A percentile compares a stretch with the other conserved stretches of the same genome.
Evolutionary conservation across 2,888 invertebrate genomes (phyloP).

Genomic region (Rhagonycha fulva): DNA sequence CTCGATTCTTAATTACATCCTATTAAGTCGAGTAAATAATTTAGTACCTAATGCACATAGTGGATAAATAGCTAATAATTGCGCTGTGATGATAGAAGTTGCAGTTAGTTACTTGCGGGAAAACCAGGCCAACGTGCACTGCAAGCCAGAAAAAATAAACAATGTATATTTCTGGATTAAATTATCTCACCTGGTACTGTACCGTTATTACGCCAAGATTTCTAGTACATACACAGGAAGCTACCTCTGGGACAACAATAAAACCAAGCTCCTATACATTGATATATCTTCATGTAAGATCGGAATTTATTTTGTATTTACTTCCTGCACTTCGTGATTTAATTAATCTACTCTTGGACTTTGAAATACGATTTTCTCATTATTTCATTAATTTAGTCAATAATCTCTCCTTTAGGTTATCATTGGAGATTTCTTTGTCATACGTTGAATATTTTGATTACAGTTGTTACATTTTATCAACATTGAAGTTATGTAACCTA

Average conservation of each 20-base stretch:
- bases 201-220: conserved; percentile 1
- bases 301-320: conserved; percentile 11
- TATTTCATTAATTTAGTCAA: neutral
- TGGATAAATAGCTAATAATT: conserved; percentile 8
- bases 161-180: conserved; percentile 1
- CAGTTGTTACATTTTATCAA: neutral
- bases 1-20: conserved; percentile 11
- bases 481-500: neutral
- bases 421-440: neutral
- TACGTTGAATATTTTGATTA: neutral
- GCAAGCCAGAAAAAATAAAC: neutral
- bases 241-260: conserved; percentile 21
- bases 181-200: conserved; percentile 12
- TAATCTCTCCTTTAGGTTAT: neutral
- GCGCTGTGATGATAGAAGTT: conserved; percentile 8
- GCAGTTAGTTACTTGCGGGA: conserved; percentile 11
- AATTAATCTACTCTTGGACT: neutral
- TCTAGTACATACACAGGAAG: conserved; percentile 12
- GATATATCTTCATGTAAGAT: conserved; percentile 17
- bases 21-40: conserved; percentile 9
- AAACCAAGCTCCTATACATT: conserved; percentile 6
- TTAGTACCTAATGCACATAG: conserved; percentile 1
- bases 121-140: conserved; percentile 10
- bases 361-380: neutral
- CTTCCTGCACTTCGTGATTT: conserved; percentile 15